These are phyloP conservation scores for Pseudoatta argentina DNA, from an alignment of 1,140 invertebrate genomes.

Conservation along the genomic window DNA sequence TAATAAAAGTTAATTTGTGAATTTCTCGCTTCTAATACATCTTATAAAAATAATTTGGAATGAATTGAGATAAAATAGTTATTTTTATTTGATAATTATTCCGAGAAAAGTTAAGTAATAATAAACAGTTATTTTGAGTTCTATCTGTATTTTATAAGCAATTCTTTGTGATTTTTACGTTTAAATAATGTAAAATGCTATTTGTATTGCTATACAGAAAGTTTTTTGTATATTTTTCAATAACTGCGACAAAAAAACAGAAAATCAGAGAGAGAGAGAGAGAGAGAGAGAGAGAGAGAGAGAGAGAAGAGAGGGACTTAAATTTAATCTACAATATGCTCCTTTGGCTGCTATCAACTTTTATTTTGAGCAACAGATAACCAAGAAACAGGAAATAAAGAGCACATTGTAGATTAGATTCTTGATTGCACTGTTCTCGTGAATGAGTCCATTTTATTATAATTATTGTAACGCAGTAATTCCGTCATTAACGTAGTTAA, in stretches of 20 bases:
- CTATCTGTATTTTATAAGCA: background rate
- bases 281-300: too few relatives aligned
- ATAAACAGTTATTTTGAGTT: too few relatives aligned
- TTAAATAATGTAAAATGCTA: background rate
- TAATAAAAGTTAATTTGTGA: background rate
- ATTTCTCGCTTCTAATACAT: background rate
- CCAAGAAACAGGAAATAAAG: too few relatives aligned
- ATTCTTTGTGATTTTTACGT: background rate
- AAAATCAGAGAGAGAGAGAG: background rate
- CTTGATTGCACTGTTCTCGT: background rate
- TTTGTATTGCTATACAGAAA: background rate
- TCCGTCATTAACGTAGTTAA: background rate
- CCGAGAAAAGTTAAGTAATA: background rate
- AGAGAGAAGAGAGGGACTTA: too few relatives aligned
- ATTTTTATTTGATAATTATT: conserved; percentile 1
- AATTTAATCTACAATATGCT: too few relatives aligned
- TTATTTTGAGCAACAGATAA: too few relatives aligned
- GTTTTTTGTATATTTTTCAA: background rate
- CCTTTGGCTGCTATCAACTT: too few relatives aligned
- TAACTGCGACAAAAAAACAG: background rate
- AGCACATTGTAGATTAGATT: too few relatives aligned
- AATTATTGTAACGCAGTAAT: background rate
- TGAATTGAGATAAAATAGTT: background rate
- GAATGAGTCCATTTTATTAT: background rate
- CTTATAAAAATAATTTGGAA: conserved; percentile 1